phyloP scores from a whole-genome alignment of 2,888 invertebrate genomes.

The Plagodis pulveraria region DNA sequence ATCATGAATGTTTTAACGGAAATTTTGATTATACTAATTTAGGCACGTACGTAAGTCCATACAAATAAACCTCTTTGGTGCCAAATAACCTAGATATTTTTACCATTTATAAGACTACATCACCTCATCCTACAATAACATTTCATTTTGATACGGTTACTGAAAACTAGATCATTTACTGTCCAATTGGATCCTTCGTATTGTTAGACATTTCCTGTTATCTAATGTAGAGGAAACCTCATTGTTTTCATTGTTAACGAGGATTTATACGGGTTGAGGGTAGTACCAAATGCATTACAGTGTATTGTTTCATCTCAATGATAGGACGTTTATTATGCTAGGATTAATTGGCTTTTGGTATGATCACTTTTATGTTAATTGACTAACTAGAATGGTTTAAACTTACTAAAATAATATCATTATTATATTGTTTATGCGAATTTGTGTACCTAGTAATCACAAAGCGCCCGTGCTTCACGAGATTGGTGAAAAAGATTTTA shows the following conservation, averaged over 20 bases:
- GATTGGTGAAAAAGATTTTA: too few species aligned
- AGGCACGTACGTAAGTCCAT: too few species aligned
- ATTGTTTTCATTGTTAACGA: conserved; percentile 32
- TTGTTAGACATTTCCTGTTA: conserved; percentile 34
- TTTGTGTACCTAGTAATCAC: too few species aligned
- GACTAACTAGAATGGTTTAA: neutral
- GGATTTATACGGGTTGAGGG: conserved; percentile 27
- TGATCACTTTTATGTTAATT: conserved; percentile 2
- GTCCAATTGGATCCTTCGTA: conserved; percentile 34
- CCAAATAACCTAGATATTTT: too few species aligned
- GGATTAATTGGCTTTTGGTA: conserved; percentile 13
- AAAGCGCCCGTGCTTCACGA: too few species aligned
- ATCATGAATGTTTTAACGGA: too few species aligned
- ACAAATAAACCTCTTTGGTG: too few species aligned
- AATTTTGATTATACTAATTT: too few species aligned
- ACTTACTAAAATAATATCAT: too few species aligned
- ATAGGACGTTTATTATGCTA: conserved; percentile 19
- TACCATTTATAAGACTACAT: too few species aligned
- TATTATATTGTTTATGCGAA: too few species aligned
- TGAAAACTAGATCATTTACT: conserved; percentile 33
- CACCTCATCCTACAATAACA: too few species aligned
- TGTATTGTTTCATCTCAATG: conserved; percentile 25
- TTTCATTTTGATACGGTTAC: neutral
- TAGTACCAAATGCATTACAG: conserved; percentile 22
- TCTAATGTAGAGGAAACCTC: conserved; percentile 32